These are phyloP conservation scores for Agrenia bidenticulata DNA, from an alignment of 2,888 invertebrate species.

Conservation along the genomic window DNA sequence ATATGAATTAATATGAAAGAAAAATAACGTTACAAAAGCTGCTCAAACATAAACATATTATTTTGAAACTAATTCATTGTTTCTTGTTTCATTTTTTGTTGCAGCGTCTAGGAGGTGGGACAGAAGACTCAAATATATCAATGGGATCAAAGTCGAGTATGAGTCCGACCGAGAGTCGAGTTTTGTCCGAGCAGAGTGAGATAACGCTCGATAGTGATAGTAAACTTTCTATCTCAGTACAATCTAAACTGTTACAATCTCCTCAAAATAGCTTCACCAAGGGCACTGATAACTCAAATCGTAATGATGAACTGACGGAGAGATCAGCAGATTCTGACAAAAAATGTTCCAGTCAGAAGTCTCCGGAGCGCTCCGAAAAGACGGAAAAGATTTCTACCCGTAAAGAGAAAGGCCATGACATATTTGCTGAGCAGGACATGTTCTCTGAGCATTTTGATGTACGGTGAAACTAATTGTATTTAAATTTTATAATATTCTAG, in stretches of 20 bases:
- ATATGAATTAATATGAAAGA: too few species aligned
- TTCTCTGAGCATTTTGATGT: slow-evolving; percentile 73
- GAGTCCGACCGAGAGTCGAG: slow-evolving; percentile 45
- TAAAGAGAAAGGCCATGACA: slow-evolving; percentile 58
- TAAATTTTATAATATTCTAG: background rate
- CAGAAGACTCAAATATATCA: slow-evolving; percentile 62
- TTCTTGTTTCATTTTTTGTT: slow-evolving; percentile 14
- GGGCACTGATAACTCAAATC: slow-evolving; percentile 17
- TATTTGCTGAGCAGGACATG: slow-evolving; percentile 90
- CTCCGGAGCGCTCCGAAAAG: background rate
- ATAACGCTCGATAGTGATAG: slow-evolving; percentile 53
- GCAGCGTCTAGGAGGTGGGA: slow-evolving; percentile 62
- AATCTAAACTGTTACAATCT: slow-evolving; percentile 53
- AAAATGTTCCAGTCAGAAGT: background rate
- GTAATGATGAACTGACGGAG: background rate
- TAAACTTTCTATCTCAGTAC: slow-evolving; percentile 52
- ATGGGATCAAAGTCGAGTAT: slow-evolving; percentile 45
- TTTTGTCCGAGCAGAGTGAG: slow-evolving; percentile 53
- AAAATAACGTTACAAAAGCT: too few species aligned
- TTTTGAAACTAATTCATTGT: too few species aligned
- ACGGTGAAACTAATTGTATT: too few species aligned
- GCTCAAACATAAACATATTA: too few species aligned
- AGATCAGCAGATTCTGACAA: background rate
- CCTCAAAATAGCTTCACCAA: slow-evolving; percentile 49
- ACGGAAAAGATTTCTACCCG: background rate